Evolutionary conservation across 2,113 vertebrate genomes (phyloP).

Genomic region (Nothobranchius furzeri): DNA sequence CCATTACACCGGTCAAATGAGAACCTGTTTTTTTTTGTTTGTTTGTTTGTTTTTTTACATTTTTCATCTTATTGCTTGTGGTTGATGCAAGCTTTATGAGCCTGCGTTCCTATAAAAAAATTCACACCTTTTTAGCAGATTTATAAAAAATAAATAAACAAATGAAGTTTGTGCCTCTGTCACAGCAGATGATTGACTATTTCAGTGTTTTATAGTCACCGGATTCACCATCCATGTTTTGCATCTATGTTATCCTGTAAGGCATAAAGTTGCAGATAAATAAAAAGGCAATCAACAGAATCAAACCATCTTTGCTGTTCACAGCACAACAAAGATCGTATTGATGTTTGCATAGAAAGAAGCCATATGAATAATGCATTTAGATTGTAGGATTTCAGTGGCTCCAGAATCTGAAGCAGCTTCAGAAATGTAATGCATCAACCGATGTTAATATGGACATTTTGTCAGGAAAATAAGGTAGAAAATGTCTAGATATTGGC

Average conservation of each 20-base stretch:
- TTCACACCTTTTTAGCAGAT: no score
- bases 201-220: conserved; percentile 7
- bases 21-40: conserved; percentile 36
- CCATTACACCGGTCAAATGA: conserved; percentile 58
- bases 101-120: not conserved
- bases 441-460: no score
- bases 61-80: conserved; percentile 47
- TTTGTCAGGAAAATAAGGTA: no score
- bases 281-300: no score
- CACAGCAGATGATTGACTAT: no score
- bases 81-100: conserved; percentile 43
- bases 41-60: no score
- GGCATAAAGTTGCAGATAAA: no score
- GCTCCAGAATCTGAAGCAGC: no score
- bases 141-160: no score
- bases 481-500: no score
- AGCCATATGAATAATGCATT: conserved; percentile 67
- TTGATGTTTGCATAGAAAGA: conserved; percentile 65
- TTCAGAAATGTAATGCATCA: no score
- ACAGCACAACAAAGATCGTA: conserved; percentile 31
- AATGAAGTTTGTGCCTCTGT: no score
- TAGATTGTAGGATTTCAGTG: conserved; percentile 5
- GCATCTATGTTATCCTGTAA: conserved; percentile 18
- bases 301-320: conserved; percentile 5
- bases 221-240: conserved; percentile 34